These are phyloP conservation scores for Rhinopomastus cyanomelas DNA, from an alignment of 2,113 vertebrate species.

Conservation along the genomic window DNA sequence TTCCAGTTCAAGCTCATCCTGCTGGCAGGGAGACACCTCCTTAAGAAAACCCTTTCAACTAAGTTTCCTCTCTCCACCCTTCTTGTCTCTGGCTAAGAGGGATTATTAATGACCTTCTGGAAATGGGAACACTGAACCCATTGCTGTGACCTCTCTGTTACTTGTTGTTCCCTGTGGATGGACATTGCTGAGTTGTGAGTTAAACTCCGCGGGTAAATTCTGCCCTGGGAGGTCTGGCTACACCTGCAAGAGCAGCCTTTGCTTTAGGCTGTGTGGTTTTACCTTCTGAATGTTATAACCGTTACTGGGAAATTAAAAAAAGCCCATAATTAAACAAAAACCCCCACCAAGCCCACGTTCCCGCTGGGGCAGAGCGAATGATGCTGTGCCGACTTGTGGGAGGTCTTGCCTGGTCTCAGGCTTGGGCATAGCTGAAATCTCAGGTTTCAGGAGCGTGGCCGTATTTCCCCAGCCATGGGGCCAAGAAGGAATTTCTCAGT, in stretches of 20 bases:
- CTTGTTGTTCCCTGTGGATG: background rate
- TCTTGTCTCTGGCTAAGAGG: background rate
- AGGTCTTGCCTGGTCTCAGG: background rate
- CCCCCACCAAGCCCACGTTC: background rate
- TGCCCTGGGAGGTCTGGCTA: background rate
- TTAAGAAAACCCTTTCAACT: background rate
- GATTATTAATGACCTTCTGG: background rate
- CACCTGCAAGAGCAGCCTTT: background rate
- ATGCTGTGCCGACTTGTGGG: accelerated
- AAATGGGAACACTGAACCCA: accelerated
- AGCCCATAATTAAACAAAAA: background rate
- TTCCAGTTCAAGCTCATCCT: background rate
- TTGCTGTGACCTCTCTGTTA: background rate
- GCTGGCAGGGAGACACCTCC: background rate
- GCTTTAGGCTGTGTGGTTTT: background rate
- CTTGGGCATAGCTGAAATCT: background rate
- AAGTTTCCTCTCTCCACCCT: background rate
- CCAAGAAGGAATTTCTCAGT: background rate
- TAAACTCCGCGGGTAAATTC: background rate
- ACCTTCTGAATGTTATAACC: background rate
- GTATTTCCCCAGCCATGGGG: background rate
- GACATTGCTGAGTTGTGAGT: background rate
- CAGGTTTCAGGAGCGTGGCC: background rate
- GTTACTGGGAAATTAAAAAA: background rate
- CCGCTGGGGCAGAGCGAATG: background rate